Percentiles rank a stretch among this genome's conserved stretches.
Evolutionary conservation across 2,113 vertebrate genomes (phyloP).

Genomic region (Formicarius rufipectus): DNA sequence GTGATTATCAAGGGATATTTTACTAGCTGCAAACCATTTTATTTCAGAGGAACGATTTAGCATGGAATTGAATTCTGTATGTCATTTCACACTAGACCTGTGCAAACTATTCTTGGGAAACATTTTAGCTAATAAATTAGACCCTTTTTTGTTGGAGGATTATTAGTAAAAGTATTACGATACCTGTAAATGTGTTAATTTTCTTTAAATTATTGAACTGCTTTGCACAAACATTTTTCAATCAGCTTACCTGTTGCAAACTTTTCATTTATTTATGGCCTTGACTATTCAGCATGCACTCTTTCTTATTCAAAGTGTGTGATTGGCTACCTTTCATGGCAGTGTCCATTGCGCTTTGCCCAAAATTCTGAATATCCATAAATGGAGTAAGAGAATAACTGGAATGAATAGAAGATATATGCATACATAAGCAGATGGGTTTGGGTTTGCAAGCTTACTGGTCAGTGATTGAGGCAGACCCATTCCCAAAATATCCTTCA

Average conservation of each 20-base stretch:
- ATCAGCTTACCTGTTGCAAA: background rate
- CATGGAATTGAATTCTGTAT: conserved; percentile 20
- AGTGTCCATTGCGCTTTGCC: background rate
- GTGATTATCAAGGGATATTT: conserved; percentile 13
- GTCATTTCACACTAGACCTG: background rate
- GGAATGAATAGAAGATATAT: background rate
- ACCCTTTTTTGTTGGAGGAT: background rate
- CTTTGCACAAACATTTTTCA: background rate
- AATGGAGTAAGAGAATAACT: background rate
- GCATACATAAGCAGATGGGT: background rate
- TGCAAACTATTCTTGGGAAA: background rate
- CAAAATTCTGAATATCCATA: background rate
- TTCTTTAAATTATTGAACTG: background rate
- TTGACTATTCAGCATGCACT: background rate
- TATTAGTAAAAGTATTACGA: background rate
- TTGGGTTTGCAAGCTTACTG: background rate
- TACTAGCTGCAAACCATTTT: conserved; percentile 2
- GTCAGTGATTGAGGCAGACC: background rate
- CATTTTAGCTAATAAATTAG: conserved; percentile 13
- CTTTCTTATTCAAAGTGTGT: background rate
- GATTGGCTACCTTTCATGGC: background rate
- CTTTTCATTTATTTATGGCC: background rate
- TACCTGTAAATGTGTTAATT: background rate
- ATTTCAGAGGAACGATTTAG: conserved; percentile 3
- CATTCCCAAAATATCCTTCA: background rate